Evolutionary conservation across 2,113 vertebrate species (phyloP).

Genomic region (Redunca redunca): DNA sequence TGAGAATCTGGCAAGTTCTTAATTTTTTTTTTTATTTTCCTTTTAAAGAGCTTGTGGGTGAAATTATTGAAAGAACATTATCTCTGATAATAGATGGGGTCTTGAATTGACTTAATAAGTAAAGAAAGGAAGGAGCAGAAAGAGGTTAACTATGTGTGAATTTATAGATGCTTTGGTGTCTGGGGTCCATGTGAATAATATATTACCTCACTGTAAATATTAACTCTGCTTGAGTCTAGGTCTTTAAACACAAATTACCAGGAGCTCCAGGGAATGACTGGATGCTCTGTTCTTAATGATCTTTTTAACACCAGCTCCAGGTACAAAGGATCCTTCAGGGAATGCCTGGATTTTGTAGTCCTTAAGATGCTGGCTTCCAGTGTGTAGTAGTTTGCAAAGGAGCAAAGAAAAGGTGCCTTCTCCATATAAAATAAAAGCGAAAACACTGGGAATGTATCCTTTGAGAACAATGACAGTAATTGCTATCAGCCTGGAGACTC

Average conservation of each 20-base stretch:
- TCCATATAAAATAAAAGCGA: background rate
- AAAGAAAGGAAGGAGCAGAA: conserved; percentile 26
- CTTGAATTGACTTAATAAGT: conserved; percentile 41
- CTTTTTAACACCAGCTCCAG: conserved; percentile 66
- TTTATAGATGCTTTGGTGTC: conserved; percentile 59
- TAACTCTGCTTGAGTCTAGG: conserved; percentile 69
- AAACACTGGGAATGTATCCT: background rate
- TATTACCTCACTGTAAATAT: conserved; percentile 76
- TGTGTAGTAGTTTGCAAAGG: background rate
- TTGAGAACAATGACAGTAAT: conserved; percentile 17
- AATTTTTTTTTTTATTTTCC: conserved; percentile 10
- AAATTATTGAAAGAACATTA: conserved; percentile 4
- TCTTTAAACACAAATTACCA: conserved; percentile 75
- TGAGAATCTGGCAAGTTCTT: background rate
- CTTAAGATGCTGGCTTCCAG: background rate
- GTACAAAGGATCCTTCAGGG: conserved; percentile 59
- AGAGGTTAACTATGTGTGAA: conserved; percentile 56
- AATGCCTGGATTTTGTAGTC: conserved; percentile 16
- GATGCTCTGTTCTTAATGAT: conserved; percentile 67
- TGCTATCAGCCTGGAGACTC: background rate
- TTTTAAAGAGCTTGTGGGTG: background rate
- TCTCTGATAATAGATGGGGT: conserved; percentile 20
- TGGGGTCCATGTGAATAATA: conserved; percentile 65
- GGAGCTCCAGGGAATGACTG: conserved; percentile 61
- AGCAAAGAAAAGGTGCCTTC: background rate